Conservation (phyloP, 2,797 vertebrate species). For the Apodemus agrarius region DNA sequence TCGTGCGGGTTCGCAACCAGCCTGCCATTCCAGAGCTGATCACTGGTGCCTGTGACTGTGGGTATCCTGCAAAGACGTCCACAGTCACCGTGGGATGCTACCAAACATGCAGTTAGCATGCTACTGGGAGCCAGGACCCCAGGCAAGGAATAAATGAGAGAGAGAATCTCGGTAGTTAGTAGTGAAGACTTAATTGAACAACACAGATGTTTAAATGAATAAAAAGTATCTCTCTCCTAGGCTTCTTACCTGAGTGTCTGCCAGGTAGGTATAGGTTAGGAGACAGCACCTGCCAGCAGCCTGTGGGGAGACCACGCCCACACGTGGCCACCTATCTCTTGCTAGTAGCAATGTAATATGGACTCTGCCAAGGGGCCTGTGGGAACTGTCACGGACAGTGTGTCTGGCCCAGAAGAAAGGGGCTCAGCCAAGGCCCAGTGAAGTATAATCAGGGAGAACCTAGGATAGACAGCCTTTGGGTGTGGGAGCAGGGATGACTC, state of each 20-base stretch:
- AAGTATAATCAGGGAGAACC: not conserved
- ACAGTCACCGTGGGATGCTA: too few relatives aligned
- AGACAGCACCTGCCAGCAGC: not conserved
- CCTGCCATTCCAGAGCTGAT: not conserved
- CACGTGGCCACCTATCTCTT: not conserved
- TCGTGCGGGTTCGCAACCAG: not conserved
- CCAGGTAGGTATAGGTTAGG: not conserved
- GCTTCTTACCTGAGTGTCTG: not conserved
- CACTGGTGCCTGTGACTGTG: not conserved
- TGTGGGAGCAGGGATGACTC: not conserved
- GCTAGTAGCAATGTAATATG: accelerated
- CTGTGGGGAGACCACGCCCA: accelerated
- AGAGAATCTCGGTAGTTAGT: not conserved
- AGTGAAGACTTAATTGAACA: not conserved
- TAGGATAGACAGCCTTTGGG: accelerated
- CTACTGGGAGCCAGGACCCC: not conserved
- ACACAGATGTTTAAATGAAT: not conserved
- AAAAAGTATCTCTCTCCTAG: not conserved
- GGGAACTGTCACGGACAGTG: not conserved
- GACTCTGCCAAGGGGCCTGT: not conserved
- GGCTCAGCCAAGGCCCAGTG: not conserved
- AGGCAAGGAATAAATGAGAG: not conserved
- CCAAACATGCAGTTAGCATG: too few relatives aligned
- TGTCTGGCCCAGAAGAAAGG: not conserved
- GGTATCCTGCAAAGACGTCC: not conserved